phyloP scores from a whole-genome alignment of 2,888 invertebrate species.

The Hyles lineata region DNA sequence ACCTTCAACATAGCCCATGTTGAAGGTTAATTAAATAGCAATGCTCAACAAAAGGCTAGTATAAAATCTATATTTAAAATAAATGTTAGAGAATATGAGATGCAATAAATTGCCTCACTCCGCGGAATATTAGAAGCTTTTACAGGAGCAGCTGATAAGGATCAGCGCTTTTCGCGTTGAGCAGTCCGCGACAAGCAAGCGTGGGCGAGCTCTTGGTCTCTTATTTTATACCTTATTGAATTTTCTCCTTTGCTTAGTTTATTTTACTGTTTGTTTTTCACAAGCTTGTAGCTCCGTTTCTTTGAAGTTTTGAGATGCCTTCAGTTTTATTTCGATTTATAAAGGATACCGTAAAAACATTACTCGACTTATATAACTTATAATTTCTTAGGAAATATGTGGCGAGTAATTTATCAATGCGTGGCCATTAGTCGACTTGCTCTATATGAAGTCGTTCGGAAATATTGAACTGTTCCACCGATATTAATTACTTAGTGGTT shows the following conservation, averaged over 20 bases:
- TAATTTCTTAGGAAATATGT: too few species aligned
- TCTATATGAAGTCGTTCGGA: too few species aligned
- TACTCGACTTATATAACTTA: too few species aligned
- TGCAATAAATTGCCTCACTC: conserved; percentile 1
- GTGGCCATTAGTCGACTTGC: too few species aligned
- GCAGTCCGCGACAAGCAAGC: not conserved
- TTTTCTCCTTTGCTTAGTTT: not conserved
- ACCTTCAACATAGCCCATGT: too few species aligned
- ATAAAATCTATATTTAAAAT: not conserved
- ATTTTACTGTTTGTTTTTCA: not conserved
- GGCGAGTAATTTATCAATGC: too few species aligned
- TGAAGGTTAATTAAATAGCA: not conserved
- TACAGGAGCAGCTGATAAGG: not conserved
- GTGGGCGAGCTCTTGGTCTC: not conserved
- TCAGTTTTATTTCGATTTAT: too few species aligned
- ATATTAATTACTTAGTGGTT: not conserved
- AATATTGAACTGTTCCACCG: too few species aligned
- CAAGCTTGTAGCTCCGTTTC: not conserved
- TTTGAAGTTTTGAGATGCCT: not conserved
- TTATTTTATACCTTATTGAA: conserved; percentile 12
- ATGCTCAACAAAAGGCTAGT: not conserved
- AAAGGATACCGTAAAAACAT: too few species aligned
- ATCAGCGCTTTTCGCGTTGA: not conserved
- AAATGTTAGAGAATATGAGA: not conserved
- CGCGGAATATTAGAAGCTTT: not conserved